Conservation (phyloP, 2,113 vertebrate genomes). For the Sturnira hondurensis region DNA sequence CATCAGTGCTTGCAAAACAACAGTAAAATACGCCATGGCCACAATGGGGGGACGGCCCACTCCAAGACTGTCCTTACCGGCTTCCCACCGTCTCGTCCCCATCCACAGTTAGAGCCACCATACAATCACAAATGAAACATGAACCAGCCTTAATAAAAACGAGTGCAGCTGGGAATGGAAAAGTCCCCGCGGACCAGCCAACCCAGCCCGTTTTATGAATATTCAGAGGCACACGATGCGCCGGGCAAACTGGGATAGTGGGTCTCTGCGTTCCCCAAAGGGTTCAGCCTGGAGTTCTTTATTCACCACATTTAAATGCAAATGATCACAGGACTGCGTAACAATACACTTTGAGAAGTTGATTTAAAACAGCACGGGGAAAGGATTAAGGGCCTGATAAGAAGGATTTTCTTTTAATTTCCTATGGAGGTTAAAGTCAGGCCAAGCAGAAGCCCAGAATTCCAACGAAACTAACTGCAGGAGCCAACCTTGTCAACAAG, state of each 20-base stretch:
- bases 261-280: not conserved
- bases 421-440: conserved; percentile 39
- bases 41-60: accelerated
- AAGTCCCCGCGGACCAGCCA: not conserved
- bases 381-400: conserved; percentile 8
- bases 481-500: not conserved
- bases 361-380: conserved; percentile 43
- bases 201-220: conserved; percentile 27
- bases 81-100: not conserved
- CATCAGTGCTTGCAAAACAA: not conserved
- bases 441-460: conserved; percentile 31
- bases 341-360: conserved; percentile 38
- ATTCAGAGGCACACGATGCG: conserved; percentile 32
- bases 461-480: not conserved
- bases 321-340: conserved; percentile 44
- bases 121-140: not conserved
- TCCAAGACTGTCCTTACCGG: not conserved
- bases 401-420: conserved; percentile 49
- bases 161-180: not conserved
- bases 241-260: conserved; percentile 2
- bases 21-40: not conserved
- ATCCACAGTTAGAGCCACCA: not conserved
- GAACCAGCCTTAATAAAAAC: not conserved
- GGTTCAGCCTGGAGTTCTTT: conserved; percentile 15
- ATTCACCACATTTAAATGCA: conserved; percentile 61